Base-by-base conservation (phyloP, 2,797 vertebrate species). In the Sebastes dallii region DNA sequence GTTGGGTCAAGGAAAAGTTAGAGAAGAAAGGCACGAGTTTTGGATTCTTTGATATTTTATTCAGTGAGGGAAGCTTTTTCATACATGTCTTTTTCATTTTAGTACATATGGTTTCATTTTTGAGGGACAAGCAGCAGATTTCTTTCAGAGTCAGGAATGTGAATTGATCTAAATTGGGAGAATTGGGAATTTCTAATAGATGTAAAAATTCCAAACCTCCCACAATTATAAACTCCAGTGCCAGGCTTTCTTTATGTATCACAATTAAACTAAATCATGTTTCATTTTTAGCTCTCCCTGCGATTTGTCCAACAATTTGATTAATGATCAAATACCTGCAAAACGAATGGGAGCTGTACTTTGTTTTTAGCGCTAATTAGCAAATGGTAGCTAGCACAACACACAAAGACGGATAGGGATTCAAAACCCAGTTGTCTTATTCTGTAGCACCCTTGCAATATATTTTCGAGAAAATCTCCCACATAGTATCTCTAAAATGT, bases 1-100 rank as follows among this genome's bases (percentile, higher is more conserved):
- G 75, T n/a, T 64, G n/a, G 68, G 75, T 83, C 79, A 83, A 75
- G 60, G 18, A 30, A 70, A 50, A 24, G 24, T 56, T 66, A 39
- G 54, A 69, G 36, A 46, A 27, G 32, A 42, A 32, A 64, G 11
- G 24, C 16, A 25, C 16, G 18, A 16, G 52, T 50, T 76, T 76
- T 58, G 29, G 18, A 8, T 25, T 5, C 34, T 70, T 86, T 75
- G 61, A 60, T 74, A 60, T 74, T 59, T 39, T 3, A 72, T 69
- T 76, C 11, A 27, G 8, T 60, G 4, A 67, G 46, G n/a, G 30
- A 64, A 42, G 22, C 22, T 25, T 65, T 14, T 16, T 54, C 22
- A 32, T 65, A 8, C 11, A 12, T 27, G 46, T 56, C 42, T 64
- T 9, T 65, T 72, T 72, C 9, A 30, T 52, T 79, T 71, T 66